These are phyloP conservation scores for Euclidia mi DNA, from an alignment of 2,888 invertebrate genomes.

Conservation along the genomic window DNA sequence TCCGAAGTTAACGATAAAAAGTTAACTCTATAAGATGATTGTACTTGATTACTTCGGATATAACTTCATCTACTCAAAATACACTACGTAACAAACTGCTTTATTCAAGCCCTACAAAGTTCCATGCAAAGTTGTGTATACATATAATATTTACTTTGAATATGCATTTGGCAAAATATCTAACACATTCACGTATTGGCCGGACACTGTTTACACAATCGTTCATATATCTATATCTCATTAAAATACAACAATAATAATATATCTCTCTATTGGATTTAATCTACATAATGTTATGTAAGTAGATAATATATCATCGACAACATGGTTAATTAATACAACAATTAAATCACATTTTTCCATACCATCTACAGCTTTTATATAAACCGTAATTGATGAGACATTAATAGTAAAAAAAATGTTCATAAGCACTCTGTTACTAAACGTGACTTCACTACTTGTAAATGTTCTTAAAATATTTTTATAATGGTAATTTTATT, in stretches of 20 bases:
- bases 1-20: conserved; percentile 66
- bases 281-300: conserved; percentile 82
- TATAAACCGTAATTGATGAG: conserved; percentile 74
- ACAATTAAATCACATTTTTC: conserved; percentile 87
- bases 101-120: conserved; percentile 73
- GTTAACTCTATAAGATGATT: conserved; percentile 74
- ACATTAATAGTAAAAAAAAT: conserved; percentile 67
- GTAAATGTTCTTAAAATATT: conserved; percentile 89
- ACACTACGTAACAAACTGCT: conserved; percentile 65
- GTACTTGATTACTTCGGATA: conserved; percentile 81
- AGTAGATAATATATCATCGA: conserved; percentile 80
- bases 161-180: conserved; percentile 80
- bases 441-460: conserved; percentile 78
- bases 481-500: conserved; percentile 67
- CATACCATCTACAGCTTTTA: conserved; percentile 77
- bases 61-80: conserved; percentile 64
- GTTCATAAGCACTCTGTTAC: conserved; percentile 83
- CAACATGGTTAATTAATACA: conserved; percentile 83
- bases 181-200: conserved; percentile 83
- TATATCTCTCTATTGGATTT: conserved; percentile 86
- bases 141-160: conserved; percentile 68
- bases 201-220: conserved; percentile 83
- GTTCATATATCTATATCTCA: conserved; percentile 78
- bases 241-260: conserved; percentile 86
- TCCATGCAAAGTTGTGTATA: conserved; percentile 75